A percentile compares a stretch with the other conserved stretches of the same genome.
phyloP scores from a whole-genome alignment of 2,888 invertebrate genomes.

The Eugnorisma glareosa region DNA sequence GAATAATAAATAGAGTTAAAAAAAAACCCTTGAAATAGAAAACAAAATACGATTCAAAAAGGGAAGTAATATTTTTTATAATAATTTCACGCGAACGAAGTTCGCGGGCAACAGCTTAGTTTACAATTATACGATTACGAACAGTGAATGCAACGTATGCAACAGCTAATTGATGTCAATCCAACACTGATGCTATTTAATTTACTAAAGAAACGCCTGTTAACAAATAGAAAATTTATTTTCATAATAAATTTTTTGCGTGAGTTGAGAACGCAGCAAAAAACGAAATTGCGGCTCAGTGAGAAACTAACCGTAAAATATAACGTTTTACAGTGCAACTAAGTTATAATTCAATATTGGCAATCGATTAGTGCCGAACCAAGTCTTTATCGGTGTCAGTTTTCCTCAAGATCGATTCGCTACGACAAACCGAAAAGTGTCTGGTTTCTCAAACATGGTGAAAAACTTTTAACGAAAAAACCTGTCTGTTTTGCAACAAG shows the following conservation, averaged over 20 bases:
- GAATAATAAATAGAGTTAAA: too few species aligned
- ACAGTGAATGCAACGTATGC: slow-evolving; percentile 59
- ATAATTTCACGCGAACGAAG: too few species aligned
- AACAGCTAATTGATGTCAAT: slow-evolving; percentile 39
- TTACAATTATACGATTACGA: slow-evolving; percentile 51
- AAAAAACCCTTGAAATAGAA: too few species aligned
- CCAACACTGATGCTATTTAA: slow-evolving; percentile 35
- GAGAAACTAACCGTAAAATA: slow-evolving; percentile 71
- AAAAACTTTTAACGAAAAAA: slow-evolving; percentile 67
- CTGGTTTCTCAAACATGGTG: slow-evolving; percentile 70
- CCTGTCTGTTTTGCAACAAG: slow-evolving; percentile 58
- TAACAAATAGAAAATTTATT: slow-evolving; percentile 35
- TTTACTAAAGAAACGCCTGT: slow-evolving; percentile 25
- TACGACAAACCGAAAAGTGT: slow-evolving; percentile 75
- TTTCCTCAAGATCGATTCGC: slow-evolving; percentile 79
- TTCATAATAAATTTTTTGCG: slow-evolving; percentile 45
- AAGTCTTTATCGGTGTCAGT: slow-evolving; percentile 73
- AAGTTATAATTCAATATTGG: slow-evolving; percentile 77
- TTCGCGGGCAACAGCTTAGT: too few species aligned
- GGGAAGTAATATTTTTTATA: too few species aligned
- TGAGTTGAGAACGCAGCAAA: slow-evolving; percentile 29
- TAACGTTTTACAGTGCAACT: slow-evolving; percentile 72
- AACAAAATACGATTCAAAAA: too few species aligned
- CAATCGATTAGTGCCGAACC: slow-evolving; percentile 79
- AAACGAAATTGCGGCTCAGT: slow-evolving; percentile 65